These are phyloP conservation scores for Athene noctua DNA, from an alignment of 2,113 vertebrate species.

Conservation along the genomic window DNA sequence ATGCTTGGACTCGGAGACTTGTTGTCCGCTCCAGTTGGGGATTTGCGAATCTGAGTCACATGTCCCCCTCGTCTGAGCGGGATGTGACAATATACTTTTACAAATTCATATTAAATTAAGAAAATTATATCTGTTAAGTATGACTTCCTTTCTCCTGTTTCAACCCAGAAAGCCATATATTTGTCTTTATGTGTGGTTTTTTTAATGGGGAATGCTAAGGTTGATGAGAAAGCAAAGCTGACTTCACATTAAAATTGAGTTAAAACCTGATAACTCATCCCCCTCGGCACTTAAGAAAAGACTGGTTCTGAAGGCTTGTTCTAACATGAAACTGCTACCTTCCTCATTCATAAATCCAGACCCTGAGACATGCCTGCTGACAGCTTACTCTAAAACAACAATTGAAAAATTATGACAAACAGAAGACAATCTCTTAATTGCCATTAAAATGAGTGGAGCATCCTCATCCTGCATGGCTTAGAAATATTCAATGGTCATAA, in stretches of 20 bases:
- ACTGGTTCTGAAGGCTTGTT: not conserved
- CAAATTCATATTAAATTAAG: not conserved
- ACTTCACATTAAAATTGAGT: not conserved
- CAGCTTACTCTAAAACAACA: not conserved
- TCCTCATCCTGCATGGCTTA: not conserved
- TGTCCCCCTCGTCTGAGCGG: too few species aligned
- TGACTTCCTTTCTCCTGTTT: not conserved
- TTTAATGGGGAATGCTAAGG: not conserved
- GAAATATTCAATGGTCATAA: not conserved
- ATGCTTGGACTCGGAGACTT: too few species aligned
- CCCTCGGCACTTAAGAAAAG: fast-evolving
- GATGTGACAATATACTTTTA: not conserved
- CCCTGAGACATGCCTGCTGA: not conserved
- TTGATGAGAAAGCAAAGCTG: not conserved
- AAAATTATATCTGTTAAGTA: not conserved
- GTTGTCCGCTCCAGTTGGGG: too few species aligned
- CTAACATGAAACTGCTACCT: not conserved
- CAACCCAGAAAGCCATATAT: not conserved
- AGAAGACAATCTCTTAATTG: not conserved
- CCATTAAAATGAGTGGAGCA: not conserved
- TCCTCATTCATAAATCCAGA: not conserved
- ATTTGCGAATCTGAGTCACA: too few species aligned
- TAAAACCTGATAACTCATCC: not conserved
- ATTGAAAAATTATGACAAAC: not conserved
- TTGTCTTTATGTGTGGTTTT: not conserved